These are phyloP conservation scores for Coracias cyanogaster DNA, from an alignment of 2,797 vertebrate genomes.

Conservation along the genomic window DNA sequence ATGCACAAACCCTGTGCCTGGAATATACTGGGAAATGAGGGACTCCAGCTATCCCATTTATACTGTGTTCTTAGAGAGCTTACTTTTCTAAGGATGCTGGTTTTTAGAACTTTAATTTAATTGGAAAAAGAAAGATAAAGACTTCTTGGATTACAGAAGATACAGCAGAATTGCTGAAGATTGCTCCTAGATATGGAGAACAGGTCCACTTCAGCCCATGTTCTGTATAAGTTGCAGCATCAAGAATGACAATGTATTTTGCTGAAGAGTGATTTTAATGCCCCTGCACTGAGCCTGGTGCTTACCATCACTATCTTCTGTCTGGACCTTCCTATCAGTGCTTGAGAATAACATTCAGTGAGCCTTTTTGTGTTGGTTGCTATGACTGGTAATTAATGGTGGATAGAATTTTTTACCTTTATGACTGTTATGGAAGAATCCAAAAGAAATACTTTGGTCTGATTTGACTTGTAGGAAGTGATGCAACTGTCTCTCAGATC, in stretches of 20 bases:
- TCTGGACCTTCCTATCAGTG: background rate
- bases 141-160: background rate
- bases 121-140: background rate
- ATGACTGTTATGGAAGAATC: background rate
- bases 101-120: background rate
- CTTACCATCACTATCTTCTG: background rate
- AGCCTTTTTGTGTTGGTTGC: background rate
- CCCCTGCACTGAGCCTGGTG: background rate
- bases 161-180: background rate
- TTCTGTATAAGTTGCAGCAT: background rate
- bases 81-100: background rate
- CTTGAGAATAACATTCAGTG: background rate
- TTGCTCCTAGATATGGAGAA: background rate
- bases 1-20: background rate
- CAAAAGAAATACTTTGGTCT: slow-evolving; percentile 11
- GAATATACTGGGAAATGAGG: background rate
- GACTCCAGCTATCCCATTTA: background rate
- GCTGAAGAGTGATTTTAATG: background rate
- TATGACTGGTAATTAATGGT: background rate
- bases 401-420: background rate
- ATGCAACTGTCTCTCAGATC: slow-evolving; percentile 90
- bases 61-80: background rate
- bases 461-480: slow-evolving; percentile 82
- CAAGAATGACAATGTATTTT: background rate
- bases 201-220: background rate